Evolutionary conservation across 2,113 vertebrate species (phyloP).

Genomic region (Fulica atra): DNA sequence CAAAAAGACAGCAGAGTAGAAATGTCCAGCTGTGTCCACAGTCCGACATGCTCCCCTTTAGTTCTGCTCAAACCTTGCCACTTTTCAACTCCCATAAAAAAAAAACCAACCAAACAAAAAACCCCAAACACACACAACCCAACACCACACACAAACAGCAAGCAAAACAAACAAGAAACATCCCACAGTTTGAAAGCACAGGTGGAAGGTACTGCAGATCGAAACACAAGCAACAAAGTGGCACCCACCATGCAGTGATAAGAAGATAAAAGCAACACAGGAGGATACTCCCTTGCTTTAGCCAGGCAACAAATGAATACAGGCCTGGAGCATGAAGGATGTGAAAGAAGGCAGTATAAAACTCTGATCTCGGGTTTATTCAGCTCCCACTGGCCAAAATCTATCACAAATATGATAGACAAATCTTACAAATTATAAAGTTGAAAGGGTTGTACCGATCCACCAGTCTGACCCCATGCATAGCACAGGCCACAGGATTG

Average conservation of each 20-base stretch:
- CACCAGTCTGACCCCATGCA: conserved; percentile 11
- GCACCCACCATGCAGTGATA: not conserved
- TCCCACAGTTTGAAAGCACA: not conserved
- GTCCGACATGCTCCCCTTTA: not conserved
- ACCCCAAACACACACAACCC: too few relatives aligned
- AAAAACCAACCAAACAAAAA: too few relatives aligned
- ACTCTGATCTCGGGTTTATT: not conserved
- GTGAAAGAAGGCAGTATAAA: not conserved
- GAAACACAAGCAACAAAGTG: not conserved
- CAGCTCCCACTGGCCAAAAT: not conserved
- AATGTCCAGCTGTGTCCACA: not conserved
- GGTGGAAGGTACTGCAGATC: not conserved
- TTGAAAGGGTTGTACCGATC: not conserved
- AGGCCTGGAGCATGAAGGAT: not conserved
- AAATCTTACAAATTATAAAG: not conserved
- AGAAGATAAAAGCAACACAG: not conserved
- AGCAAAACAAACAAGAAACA: not conserved
- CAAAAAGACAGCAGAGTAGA: not conserved
- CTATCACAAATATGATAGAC: not conserved
- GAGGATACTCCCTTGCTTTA: not conserved
- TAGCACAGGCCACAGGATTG: not conserved
- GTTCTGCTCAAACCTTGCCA: not conserved
- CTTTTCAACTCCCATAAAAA: not conserved
- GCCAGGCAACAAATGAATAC: not conserved
- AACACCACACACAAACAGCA: too few relatives aligned